Percentiles rank a stretch among this genome's conserved stretches.
Conservation (phyloP, 2,888 invertebrate species). For the Drosophila cracens region DNA sequence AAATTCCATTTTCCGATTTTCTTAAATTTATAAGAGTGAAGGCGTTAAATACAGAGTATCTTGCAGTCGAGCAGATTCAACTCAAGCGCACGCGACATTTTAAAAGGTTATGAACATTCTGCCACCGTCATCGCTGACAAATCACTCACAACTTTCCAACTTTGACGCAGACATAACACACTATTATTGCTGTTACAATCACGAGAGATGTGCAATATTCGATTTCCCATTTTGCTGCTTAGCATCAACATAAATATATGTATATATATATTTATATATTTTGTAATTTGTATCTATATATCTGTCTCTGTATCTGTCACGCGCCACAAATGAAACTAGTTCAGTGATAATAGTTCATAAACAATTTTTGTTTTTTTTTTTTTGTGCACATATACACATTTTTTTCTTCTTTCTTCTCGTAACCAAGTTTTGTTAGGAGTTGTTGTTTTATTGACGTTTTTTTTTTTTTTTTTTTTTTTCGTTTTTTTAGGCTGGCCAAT, state of each 20-base stretch:
- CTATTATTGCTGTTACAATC: slow-evolving; percentile 3
- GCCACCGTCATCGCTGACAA: slow-evolving; percentile 40
- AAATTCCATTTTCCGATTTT: no score
- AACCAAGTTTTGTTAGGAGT: slow-evolving; percentile 23
- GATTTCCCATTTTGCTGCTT: slow-evolving; percentile 29
- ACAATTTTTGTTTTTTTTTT: slow-evolving; percentile 8
- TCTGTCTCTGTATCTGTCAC: slow-evolving; percentile 20
- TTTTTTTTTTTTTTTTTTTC: slow-evolving; percentile 29
- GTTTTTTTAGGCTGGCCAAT: slow-evolving; percentile 39
- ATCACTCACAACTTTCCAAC: slow-evolving; percentile 34
- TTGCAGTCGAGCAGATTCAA: neutral
- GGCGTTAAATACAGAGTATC: neutral
- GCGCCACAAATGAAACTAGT: slow-evolving; percentile 64
- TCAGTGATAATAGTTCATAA: slow-evolving; percentile 67
- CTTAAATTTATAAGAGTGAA: no score
- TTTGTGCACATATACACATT: slow-evolving; percentile 4
- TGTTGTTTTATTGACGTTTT: slow-evolving; percentile 15
- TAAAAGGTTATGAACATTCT: neutral
- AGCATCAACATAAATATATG: slow-evolving; percentile 28
- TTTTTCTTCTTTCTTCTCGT: slow-evolving; percentile 30
- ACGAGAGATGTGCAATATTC: slow-evolving; percentile 9
- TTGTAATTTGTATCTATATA: neutral
- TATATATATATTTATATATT: neutral
- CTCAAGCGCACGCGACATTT: neutral
- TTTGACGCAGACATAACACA: slow-evolving; percentile 1